Evolutionary conservation across 23 tunicate genomes (phyloP).

Genomic region (Styela clava): DNA sequence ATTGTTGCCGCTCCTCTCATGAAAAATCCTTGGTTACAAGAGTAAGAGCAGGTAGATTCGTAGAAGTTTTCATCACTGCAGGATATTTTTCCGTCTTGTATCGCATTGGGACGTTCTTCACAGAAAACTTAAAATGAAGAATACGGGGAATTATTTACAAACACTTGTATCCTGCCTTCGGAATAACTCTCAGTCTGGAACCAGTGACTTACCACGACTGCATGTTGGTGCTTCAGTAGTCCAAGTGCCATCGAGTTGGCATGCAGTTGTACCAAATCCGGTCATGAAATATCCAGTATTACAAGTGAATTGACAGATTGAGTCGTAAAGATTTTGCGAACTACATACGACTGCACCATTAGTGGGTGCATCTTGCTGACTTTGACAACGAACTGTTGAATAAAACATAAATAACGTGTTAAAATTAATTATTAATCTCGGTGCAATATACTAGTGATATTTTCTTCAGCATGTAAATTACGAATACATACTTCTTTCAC

Average conservation of each 20-base stretch:
- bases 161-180: no score
- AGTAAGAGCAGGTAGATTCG: conserved; percentile 37
- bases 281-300: conserved; percentile 27
- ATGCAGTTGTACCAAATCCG: conserved; percentile 10
- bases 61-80: conserved; percentile 31
- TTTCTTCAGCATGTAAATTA: no score
- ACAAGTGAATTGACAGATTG: conserved; percentile 31
- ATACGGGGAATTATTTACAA: no score
- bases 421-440: no score
- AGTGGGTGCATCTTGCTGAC: not conserved
- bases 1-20: conserved; percentile 21
- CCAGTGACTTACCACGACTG: conserved; percentile 12
- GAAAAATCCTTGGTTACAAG: conserved; percentile 37
- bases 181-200: no score
- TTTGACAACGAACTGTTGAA: conserved; percentile 18
- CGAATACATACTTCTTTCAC: conserved; percentile 17
- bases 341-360: conserved; percentile 29
- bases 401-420: no score
- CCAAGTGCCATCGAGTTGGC: conserved; percentile 33
- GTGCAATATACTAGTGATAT: no score
- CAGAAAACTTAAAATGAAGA: conserved; percentile 9
- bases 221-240: conserved; percentile 15
- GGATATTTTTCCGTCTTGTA: conserved; percentile 27
- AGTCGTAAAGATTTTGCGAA: conserved; percentile 28
- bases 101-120: conserved; percentile 1